Base-by-base conservation (phyloP, 2,797 vertebrate genomes). In the Myioborus melanocephalus region DNA sequence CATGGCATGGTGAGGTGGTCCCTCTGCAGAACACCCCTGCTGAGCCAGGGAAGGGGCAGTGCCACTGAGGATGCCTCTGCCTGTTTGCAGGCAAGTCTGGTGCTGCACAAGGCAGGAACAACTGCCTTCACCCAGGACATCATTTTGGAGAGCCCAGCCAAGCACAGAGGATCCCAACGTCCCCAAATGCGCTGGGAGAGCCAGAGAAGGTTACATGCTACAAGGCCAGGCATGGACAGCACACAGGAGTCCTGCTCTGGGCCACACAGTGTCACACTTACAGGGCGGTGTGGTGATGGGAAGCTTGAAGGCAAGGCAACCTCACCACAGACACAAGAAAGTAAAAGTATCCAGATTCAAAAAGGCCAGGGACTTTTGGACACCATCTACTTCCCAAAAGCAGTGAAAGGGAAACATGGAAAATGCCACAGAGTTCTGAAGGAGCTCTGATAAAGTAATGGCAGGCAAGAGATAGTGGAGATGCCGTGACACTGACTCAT, bases 401-500 rank as follows among this genome's bases (percentile, higher is more conserved):
- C 18, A 53, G 14, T 18, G 3, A 71, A 89, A 86, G 20, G 20
- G n/a, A 46, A 76, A 66, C 30, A 39, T 3, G 18, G 12, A 41
- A 70, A 61, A 75, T 16, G 13, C 15, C 18, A 37, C 11, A 32
- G 23, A 61, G 20, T 26, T n/a, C 49, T 34, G 30, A 80, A 30
- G 10, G 14, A 89, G 9, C 12, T 22, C 46, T 12, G 6, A 46
- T 72, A 80, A 80, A 76, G 41, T 14, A 76, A 47, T 43, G 24
- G 10, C 64, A 68, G 30, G n/a, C n/a, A 37, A 0, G 0, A 83
- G 73, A 21, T 15, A 53, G 5, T 24, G 28, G 46, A 90, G 35
- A 44, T 15, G 14, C 12, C 0, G 0, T 17, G 35, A 60, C 26
- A 30, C 17, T 14, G 14, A 41, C 41, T 72, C 14, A 27, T 10